These are phyloP conservation scores for Dioctria linearis DNA, from an alignment of 2,888 invertebrate species.

Conservation along the genomic window DNA sequence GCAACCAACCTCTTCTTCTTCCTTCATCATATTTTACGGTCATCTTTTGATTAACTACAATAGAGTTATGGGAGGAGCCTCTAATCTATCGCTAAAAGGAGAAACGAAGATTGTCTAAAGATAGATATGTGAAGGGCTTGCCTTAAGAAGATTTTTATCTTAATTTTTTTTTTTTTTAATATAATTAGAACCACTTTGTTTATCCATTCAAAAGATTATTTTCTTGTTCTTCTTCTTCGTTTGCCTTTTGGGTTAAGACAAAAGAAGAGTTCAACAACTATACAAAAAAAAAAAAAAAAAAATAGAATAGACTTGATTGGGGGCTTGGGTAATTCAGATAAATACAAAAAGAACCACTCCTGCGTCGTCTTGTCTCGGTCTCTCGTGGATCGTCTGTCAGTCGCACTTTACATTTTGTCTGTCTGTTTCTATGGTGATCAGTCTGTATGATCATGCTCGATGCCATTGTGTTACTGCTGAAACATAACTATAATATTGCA, in stretches of 20 bases:
- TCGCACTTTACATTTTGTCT: not conserved
- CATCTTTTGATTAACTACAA: not conserved
- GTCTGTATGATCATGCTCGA: not conserved
- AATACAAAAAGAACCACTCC: slow-evolving; percentile 2
- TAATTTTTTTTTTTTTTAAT: not conserved
- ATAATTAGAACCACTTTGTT: slow-evolving; percentile 48
- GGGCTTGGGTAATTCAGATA: not conserved
- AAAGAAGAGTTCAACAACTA: slow-evolving; percentile 2
- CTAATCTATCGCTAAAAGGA: not conserved
- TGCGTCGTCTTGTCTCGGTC: not conserved
- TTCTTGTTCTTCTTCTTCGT: not conserved
- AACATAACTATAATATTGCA: no score
- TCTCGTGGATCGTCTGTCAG: not conserved
- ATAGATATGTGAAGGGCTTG: not conserved
- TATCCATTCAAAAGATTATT: not conserved
- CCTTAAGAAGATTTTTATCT: slow-evolving; percentile 25
- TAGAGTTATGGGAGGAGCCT: not conserved
- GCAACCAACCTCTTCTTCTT: no score
- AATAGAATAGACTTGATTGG: no score
- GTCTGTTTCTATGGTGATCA: not conserved
- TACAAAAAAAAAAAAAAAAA: no score
- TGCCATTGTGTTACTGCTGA: not conserved
- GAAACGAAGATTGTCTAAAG: not conserved
- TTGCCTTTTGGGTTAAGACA: slow-evolving; percentile 2
- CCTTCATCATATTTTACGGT: not conserved